These are phyloP conservation scores for Paguma larvata DNA, from an alignment of 2,797 vertebrate genomes.

Conservation along the genomic window DNA sequence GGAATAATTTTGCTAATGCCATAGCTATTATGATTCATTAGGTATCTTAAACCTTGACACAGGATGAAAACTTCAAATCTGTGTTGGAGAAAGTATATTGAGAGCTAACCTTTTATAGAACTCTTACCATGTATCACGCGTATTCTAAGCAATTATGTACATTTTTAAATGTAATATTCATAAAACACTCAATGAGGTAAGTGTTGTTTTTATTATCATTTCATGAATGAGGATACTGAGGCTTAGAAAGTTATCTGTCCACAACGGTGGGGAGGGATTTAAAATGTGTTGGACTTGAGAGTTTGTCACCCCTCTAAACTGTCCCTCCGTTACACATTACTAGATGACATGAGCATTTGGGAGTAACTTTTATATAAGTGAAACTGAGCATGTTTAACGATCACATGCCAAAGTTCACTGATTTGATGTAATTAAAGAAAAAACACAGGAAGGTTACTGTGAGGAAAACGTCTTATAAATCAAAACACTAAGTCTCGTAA, in stretches of 20 bases:
- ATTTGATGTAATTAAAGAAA: conserved; percentile 28
- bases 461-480: conserved; percentile 34
- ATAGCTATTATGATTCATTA: neutral
- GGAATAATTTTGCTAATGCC: neutral
- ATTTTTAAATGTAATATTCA: conserved; percentile 22
- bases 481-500: conserved; percentile 34
- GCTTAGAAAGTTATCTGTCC: neutral
- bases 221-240: neutral
- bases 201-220: neutral
- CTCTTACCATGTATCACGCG: neutral
- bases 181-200: neutral
- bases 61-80: neutral
- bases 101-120: neutral
- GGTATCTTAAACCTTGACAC: neutral
- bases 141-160: neutral
- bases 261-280: neutral
- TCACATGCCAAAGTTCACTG: neutral
- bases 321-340: neutral
- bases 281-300: neutral
- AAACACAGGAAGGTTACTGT: neutral
- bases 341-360: neutral
- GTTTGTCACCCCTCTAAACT: neutral
- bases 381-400: conserved; percentile 1
- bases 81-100: conserved; percentile 5
- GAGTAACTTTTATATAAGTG: neutral